Percentiles rank a stretch among this genome's conserved stretches.
Conservation (phyloP, 2,797 vertebrate species). For the Synaphobranchus kaupii region DNA sequence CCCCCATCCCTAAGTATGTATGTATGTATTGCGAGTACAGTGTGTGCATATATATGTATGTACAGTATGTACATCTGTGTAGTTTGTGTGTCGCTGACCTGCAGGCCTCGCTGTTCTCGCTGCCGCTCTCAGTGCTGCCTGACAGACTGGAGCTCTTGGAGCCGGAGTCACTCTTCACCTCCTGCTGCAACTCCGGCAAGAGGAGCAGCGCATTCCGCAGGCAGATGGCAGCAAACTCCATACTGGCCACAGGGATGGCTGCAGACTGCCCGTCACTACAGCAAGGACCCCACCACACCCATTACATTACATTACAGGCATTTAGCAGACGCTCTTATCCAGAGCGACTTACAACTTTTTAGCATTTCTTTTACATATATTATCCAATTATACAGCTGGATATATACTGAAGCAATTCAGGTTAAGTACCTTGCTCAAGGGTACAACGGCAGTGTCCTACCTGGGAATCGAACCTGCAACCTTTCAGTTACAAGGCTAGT, state of each 20-base stretch:
- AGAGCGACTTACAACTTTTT: too few relatives aligned
- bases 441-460: too few relatives aligned
- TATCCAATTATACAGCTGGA: too few relatives aligned
- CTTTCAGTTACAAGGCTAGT: too few relatives aligned
- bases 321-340: too few relatives aligned
- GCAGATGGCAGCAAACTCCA: constrained; percentile 99
- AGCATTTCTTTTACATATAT: too few relatives aligned
- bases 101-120: constrained; percentile 89
- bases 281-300: neutral
- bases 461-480: too few relatives aligned
- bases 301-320: too few relatives aligned
- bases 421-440: too few relatives aligned
- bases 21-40: too few relatives aligned
- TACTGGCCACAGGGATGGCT: constrained; percentile 96
- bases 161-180: constrained; percentile 84
- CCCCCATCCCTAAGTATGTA: too few relatives aligned
- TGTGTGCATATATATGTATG: neutral
- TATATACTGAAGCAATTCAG: too few relatives aligned
- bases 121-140: constrained; percentile 83
- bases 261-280: constrained; percentile 88
- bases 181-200: constrained; percentile 90
- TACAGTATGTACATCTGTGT: neutral
- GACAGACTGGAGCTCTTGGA: constrained; percentile 84
- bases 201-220: constrained; percentile 91
- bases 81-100: constrained; percentile 68